Base-by-base conservation (phyloP, 2,113 vertebrate species). In the Eubucco bourcierii region DNA sequence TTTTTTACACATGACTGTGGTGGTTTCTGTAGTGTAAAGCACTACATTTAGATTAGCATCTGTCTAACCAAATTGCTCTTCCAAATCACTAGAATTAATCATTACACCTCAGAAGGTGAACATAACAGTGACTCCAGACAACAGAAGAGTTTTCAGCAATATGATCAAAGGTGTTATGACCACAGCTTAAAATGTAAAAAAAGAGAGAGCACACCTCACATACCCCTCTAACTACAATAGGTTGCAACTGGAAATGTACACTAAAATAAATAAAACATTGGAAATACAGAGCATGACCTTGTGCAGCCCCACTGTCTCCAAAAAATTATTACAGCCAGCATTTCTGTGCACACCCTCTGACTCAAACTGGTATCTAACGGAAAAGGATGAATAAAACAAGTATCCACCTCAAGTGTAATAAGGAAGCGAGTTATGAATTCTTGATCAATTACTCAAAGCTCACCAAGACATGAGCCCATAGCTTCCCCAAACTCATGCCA, bases 261-360 rank as follows among this genome's bases (percentile, higher is more conserved):
- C 4, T 24, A 65, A 75, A 80, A 55, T 55, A 68, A 56, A 7
- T 6, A 52, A 21, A 28, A 39, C 46, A 31, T 8, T 71, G n/a
- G 28, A 90, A 83, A 87, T 20, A 47, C 0, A 37, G 27, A 83
- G 25, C 19, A 80, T 60, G 19, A 80, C 53, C 7, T 53, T 60
- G 20, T 52, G 58, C 4, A 65, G 33, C 23, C 25, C 25, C 10
- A 70, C 15, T 65, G 55, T 25, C 64, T 92, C 50, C 25, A 81
- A 41, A 76, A 52, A 47, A 58, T 24, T 1, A 65, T 31, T 46
- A 50, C 0, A 76, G 67, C 9, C 31, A 85, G 31, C 14, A 55
- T 33, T 83, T 87, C 64, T 80, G 67, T 33, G 41, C 68, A 90
- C 82, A 61, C 61, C 58, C 80, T 91, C 73, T 96, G 93, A 95